These are phyloP conservation scores for Dinoponera quadriceps DNA, from an alignment of 1,140 invertebrate genomes.

Conservation along the genomic window DNA sequence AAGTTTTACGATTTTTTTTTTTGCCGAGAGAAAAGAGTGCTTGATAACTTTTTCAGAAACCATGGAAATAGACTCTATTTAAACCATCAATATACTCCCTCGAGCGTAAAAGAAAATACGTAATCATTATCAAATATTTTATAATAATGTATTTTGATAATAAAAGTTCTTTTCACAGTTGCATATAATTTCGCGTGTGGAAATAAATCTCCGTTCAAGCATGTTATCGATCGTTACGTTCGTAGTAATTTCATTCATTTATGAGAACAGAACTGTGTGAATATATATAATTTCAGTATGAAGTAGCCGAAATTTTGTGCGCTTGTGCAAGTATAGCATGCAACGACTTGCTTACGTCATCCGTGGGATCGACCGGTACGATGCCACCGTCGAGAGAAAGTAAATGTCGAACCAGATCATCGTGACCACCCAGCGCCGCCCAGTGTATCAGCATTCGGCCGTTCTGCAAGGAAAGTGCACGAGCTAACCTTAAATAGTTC, in stretches of 20 bases:
- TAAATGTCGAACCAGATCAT: slow-evolving; percentile 88
- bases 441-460: slow-evolving; percentile 88
- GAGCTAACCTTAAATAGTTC: slow-evolving; percentile 52
- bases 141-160: background rate
- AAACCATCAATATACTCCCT: too few species aligned
- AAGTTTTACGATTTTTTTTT: too few species aligned
- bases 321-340: background rate
- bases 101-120: too few species aligned
- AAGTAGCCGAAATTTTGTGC: too few species aligned
- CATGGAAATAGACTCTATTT: too few species aligned
- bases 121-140: background rate
- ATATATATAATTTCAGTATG: too few species aligned
- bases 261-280: too few species aligned
- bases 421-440: slow-evolving; percentile 89
- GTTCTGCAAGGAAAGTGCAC: slow-evolving; percentile 82
- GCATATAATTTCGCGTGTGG: background rate
- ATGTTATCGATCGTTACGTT: too few species aligned
- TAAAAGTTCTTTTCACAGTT: background rate
- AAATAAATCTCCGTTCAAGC: too few species aligned
- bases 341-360: slow-evolving; percentile 86
- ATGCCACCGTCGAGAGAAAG: slow-evolving; percentile 87
- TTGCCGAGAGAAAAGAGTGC: too few species aligned
- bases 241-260: too few species aligned
- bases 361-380: slow-evolving; percentile 87
- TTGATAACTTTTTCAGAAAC: too few species aligned